These are phyloP conservation scores for Phalloptychus januarius DNA, from an alignment of 2,797 vertebrate species.

Conservation along the genomic window DNA sequence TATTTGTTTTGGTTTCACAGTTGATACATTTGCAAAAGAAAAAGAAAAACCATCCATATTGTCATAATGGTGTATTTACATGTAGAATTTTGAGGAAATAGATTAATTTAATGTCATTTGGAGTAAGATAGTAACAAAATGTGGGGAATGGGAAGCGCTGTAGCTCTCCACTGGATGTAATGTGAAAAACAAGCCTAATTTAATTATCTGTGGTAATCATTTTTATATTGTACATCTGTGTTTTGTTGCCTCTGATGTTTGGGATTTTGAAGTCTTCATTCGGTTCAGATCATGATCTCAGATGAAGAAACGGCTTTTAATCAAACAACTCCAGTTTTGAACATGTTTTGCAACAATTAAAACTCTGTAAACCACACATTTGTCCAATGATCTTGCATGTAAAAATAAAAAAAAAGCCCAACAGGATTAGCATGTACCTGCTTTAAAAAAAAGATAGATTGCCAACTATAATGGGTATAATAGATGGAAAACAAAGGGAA, in stretches of 20 bases:
- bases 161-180: slow-evolving; percentile 8
- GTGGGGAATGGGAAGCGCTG: background rate
- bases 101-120: background rate
- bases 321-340: slow-evolving; percentile 11
- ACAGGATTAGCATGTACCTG: slow-evolving; percentile 32
- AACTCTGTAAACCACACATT: slow-evolving; percentile 30
- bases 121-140: background rate
- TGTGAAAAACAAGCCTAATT: slow-evolving; percentile 11
- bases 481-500: slow-evolving; percentile 29
- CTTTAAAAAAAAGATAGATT: slow-evolving; percentile 14
- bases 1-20: no score
- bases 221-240: background rate
- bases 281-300: slow-evolving; percentile 14
- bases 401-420: no score
- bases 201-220: slow-evolving; percentile 10
- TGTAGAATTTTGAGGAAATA: background rate
- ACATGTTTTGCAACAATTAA: slow-evolving; percentile 16
- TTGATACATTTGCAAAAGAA: background rate
- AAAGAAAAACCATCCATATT: background rate
- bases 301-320: slow-evolving; percentile 22
- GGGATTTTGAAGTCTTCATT: slow-evolving; percentile 9
- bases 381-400: slow-evolving; percentile 13
- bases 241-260: slow-evolving; percentile 2
- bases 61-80: background rate
- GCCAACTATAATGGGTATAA: slow-evolving; percentile 10